Base-by-base conservation (phyloP, 2,113 vertebrate species). In the Pandion haliaetus region DNA sequence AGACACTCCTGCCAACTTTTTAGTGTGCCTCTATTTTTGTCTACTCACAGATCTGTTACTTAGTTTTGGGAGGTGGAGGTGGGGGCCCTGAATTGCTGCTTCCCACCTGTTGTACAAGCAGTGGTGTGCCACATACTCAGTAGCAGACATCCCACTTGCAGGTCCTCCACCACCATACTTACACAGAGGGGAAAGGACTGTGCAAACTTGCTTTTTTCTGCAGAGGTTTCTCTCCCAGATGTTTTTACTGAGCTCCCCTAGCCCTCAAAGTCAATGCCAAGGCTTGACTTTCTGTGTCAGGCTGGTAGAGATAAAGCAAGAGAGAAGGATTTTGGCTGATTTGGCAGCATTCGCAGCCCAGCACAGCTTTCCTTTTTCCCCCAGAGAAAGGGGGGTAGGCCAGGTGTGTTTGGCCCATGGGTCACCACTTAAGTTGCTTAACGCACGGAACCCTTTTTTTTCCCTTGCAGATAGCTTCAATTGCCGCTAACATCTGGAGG, bases 71-170 rank as follows among this genome's bases (percentile, higher is more conserved):
- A 80, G 55, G 40, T 44, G 54, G 25, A 73, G 14, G 10, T 31
- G 16, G 5, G 17, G 12, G 14, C 21, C 55, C 42, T 54, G 42
- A 78, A 63, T 19, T 71, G 21, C 79, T 88, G 52, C 18, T 58
- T 50, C 59, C 18, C 59, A 52, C 6, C 4, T 6, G 0, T 5
- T 38, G 18, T 70, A n/a, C 10, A 14, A 19, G 63, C 23, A 54
- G 36, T 1, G 0, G 2, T 0, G 0, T 76, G 34, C 25, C 32
- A 26, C 26, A 18, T 29, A 14, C 6, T 36, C 45, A 17, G 57
- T 8, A 38, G 10, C 17, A 66, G 62, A 5, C 0, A 0, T 55
- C 21, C 25, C 36, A 17, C 32, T 49, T 62, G 28, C 28, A 78
- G 17, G 11, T 49, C 23, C 32, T 71, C 23, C 16, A 6, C 17